phyloP scores from a whole-genome alignment of 64 coral and sea anemone species.

The Stichodactyla helianthus region DNA sequence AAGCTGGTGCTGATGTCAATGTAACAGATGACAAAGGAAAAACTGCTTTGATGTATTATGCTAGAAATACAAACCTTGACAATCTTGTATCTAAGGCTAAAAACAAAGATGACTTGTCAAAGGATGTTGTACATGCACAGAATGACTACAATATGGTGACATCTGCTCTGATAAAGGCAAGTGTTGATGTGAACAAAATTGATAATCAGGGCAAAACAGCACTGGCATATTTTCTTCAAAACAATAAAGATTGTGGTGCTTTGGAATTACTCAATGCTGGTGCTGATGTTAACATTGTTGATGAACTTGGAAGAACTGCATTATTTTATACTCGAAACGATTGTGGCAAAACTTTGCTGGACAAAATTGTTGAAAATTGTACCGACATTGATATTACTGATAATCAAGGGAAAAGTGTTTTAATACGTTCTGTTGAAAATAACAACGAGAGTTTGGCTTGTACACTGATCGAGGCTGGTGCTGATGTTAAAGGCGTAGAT shows the following conservation, averaged over 20 bases:
- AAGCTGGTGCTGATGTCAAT: constrained; percentile 6
- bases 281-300: not conserved
- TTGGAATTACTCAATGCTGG: not conserved
- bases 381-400: not conserved
- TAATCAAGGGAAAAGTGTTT: not conserved
- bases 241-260: not conserved
- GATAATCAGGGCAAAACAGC: not conserved
- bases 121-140: not conserved
- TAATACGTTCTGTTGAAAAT: not conserved
- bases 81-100: not conserved
- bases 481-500: not conserved
- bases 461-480: not conserved
- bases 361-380: not conserved
- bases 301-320: not conserved
- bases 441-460: not conserved
- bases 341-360: not conserved
- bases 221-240: not conserved
- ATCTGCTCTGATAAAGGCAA: not conserved
- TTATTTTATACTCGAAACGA: not conserved
- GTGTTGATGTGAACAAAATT: not conserved
- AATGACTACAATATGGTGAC: not conserved
- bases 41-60: not conserved
- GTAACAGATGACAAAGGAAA: not conserved
- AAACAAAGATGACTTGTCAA: not conserved
- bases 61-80: not conserved